Conservation (phyloP, 2,888 invertebrate genomes). For the Panzeria rudis region DNA sequence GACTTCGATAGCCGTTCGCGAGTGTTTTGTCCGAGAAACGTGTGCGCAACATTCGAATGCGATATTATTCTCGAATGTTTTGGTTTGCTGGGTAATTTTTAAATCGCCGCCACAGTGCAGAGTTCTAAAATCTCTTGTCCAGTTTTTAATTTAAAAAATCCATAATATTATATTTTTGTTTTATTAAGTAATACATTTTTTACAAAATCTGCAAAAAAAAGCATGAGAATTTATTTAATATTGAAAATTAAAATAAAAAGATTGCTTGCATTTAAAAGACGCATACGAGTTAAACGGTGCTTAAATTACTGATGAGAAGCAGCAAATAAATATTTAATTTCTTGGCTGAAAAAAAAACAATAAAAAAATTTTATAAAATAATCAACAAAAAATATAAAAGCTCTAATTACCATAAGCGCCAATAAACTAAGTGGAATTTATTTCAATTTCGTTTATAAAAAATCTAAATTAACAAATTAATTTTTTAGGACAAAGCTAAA, state of each 20-base stretch:
- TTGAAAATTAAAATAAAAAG: constrained; percentile 13
- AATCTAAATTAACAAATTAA: constrained; percentile 17
- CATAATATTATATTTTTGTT: neutral
- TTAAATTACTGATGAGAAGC: constrained; percentile 45
- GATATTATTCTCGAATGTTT: no score
- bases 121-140: neutral
- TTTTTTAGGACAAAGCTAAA: constrained; percentile 33
- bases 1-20: no score
- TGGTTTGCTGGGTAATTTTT: no score
- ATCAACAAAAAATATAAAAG: constrained; percentile 27
- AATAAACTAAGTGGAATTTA: constrained; percentile 67
- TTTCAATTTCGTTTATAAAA: neutral
- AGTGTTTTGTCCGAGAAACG: no score
- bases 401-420: constrained; percentile 69
- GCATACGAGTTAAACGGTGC: constrained; percentile 30
- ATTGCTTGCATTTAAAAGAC: constrained; percentile 16
- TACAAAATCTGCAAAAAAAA: constrained; percentile 12
- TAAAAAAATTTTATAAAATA: neutral
- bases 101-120: neutral
- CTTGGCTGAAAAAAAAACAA: constrained; percentile 27
- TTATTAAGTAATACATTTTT: neutral
- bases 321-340: constrained; percentile 18
- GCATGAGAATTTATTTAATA: constrained; percentile 36
- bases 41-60: no score
- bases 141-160: neutral